Conservation (phyloP, 2,888 invertebrate species). For the Lasioglossum zephyrum region DNA sequence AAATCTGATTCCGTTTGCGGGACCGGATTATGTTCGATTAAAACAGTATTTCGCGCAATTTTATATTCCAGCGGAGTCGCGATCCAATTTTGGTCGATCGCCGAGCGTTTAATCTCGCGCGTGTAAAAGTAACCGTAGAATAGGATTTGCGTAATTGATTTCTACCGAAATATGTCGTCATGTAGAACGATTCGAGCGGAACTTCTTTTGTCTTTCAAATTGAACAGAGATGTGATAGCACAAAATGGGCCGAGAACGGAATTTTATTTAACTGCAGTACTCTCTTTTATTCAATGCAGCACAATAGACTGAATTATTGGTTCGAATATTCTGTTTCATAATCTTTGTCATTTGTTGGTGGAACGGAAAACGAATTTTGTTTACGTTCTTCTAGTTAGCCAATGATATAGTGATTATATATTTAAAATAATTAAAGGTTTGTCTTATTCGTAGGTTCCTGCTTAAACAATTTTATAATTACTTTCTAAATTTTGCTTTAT, state of each 20-base stretch:
- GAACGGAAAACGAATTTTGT: background rate
- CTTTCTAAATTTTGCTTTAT: background rate
- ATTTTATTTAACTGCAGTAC: background rate
- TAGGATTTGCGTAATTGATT: constrained; percentile 3
- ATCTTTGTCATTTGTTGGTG: background rate
- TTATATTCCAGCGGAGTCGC: background rate
- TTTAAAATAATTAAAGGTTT: background rate
- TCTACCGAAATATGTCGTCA: constrained; percentile 1
- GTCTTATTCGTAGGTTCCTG: background rate
- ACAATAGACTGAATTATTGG: background rate
- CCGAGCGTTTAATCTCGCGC: background rate
- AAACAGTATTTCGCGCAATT: constrained; percentile 3
- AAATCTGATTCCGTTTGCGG: constrained; percentile 11
- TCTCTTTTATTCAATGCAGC: background rate
- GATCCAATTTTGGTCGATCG: background rate
- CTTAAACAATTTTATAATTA: background rate
- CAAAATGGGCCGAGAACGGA: background rate
- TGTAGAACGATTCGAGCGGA: background rate
- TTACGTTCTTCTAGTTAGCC: background rate
- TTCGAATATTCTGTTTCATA: background rate
- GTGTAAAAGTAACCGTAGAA: constrained; percentile 7
- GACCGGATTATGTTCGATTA: background rate
- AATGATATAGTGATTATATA: background rate
- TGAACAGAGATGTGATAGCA: background rate
- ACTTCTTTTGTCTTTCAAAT: background rate